Evolutionary conservation across 2,797 vertebrate species (phyloP), one percentile per base, ranked within the genome.

Genomic region (Sebastes oblongus): DNA sequence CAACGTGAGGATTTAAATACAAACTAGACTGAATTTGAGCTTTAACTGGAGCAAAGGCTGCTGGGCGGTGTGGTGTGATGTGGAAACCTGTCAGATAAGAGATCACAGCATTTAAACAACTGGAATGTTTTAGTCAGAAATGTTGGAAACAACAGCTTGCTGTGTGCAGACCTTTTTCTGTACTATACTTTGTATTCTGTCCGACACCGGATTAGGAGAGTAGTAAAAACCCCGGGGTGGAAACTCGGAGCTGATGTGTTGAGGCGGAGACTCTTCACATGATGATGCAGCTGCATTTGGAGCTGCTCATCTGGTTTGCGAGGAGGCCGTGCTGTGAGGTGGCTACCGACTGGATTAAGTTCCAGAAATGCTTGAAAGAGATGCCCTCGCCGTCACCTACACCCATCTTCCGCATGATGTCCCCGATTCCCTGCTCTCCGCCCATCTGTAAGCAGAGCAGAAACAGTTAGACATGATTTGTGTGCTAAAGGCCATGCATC

Each of bases 331-430:
- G 83, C 87, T 96, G 94, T 0, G 36, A 18, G 30, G 84, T 84
- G 86, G 95, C 94, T 90, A 95, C 1, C 2, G 81, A 80, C 93
- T 96, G 95, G 91, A 96, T 93, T 10, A 96, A 83, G 75, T 1
- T 86, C 96, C 96, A 96, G 93, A 96, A 96, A 25, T 95, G 84
- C 75, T 91, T 91, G 92, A 96, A 96, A 85, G 93, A 91, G 91
- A 96, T 87, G 62, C 94, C 94, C 73, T 96, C 95, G 2, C 94
- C 95, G 0, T 95, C 95, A 30, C 88, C 93, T 10, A 96, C 94
- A 2, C 94, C 94, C 93, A 96, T 96, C 80, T 90, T 91, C 77
- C 77, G 80, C 79, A 96, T 20, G 67, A 96, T 80, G 1, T 94
- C 92, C 1, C 86, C n/a, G 25, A 96, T 2, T 13, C 91, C 91